Conservation (phyloP, 2,888 invertebrate genomes). For the Ariolimax columbianus region DNA sequence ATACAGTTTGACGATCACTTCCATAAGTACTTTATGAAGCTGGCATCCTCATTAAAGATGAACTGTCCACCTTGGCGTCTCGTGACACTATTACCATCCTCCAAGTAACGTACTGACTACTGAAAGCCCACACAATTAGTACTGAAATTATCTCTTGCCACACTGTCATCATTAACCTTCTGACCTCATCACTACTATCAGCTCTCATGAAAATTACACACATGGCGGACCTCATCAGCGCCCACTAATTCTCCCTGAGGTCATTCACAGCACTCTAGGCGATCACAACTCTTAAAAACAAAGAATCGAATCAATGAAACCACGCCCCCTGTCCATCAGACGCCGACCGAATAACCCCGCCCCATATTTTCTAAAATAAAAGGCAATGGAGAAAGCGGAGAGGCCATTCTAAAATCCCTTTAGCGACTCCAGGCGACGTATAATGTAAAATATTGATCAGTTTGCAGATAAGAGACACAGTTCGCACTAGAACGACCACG, state of each 20-base stretch:
- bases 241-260: slow-evolving; percentile 11
- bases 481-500: neutral
- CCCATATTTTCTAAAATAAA: neutral
- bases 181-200: neutral
- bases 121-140: neutral
- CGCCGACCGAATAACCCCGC: neutral
- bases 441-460: slow-evolving; percentile 33
- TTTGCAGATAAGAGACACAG: neutral
- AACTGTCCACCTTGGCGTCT: too few relatives aligned
- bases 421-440: neutral
- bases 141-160: neutral
- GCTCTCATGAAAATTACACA: neutral
- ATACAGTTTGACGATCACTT: too few relatives aligned
- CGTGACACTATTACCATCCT: neutral
- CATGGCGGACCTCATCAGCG: neutral
- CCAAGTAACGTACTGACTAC: neutral
- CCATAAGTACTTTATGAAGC: too few relatives aligned
- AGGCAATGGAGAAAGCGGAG: neutral
- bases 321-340: slow-evolving; percentile 15
- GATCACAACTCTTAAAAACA: neutral
- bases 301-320: slow-evolving; percentile 21
- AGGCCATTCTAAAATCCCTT: neutral
- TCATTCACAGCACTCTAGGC: neutral
- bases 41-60: too few relatives aligned
- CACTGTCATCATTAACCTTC: neutral